Evolutionary conservation across 2,113 vertebrate genomes (phyloP).

Genomic region (Falcunculus frontatus): DNA sequence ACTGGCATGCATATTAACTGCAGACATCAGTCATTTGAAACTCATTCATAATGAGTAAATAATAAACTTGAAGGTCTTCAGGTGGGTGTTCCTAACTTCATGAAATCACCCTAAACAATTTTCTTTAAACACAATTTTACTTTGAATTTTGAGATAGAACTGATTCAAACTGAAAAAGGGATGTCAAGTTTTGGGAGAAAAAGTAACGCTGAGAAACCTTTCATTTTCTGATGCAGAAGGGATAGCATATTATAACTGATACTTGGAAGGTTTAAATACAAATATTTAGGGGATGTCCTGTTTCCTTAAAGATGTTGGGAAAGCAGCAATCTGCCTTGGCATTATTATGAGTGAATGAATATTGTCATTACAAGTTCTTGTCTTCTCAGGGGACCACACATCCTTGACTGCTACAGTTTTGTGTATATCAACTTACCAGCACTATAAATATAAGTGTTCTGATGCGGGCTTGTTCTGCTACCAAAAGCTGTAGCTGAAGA

Average conservation of each 20-base stretch:
- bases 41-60: neutral
- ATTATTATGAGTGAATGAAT: neutral
- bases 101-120: neutral
- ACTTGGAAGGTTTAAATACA: neutral
- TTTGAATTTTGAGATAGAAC: neutral
- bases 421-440: neutral
- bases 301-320: neutral
- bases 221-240: neutral
- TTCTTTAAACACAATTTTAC: neutral
- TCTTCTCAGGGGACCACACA: neutral
- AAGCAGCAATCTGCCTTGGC: neutral
- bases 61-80: neutral
- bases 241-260: neutral
- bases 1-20: neutral
- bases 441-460: neutral
- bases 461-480: neutral
- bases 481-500: neutral
- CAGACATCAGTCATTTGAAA: neutral
- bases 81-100: neutral
- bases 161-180: neutral
- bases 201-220: neutral
- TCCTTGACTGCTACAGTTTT: neutral
- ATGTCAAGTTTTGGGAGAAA: neutral
- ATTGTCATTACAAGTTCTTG: neutral
- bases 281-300: neutral